Base-by-base conservation (phyloP, 2,888 invertebrate genomes). In the Cheiracanthium punctorium region DNA sequence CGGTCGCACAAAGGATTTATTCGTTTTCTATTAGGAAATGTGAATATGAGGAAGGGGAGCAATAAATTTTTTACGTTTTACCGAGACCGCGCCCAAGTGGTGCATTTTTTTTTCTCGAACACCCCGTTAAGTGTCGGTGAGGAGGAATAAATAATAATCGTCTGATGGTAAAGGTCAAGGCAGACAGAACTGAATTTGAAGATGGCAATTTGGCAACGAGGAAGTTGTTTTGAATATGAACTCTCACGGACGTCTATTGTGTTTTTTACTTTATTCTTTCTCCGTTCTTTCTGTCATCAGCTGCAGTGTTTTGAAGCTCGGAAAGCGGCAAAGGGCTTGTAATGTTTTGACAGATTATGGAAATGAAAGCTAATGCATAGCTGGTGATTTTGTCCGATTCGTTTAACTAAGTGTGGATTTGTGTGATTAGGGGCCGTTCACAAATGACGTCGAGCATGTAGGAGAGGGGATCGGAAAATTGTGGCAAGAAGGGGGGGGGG, bases 141-240 rank as follows among this genome's bases (percentile, higher is more conserved):
- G 58, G 24, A 24, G 4, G 24, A 24, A 48, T 58, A 58, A 58
- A 58, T 24, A 58, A 20, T 58, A 58, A 58, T 58, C 58, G 48
- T 58, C 5, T 58, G 24, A 58, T 58, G 12, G 24, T 58, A 58
- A 58, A 58, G 58, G 58, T 58, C 58, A 58, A 58, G 58, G 58
- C 58, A 58, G 58, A 58, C 4, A 17, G n/a, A 37, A 58, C 4
- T 1, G 58, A 58, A 24, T 58, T 58, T 24, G 24, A 58, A 24
- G 58, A 58, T 58, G 58, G 5, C 58, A 58, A 58, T 58, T 24
- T 58, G 58, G 58, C 58, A 58, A 58, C 58, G 24, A 58, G 58
- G 58, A 58, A 58, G 58, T 58, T 58, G 58, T 24, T 2, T 24
- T 58, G 48, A 24, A 58, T 58, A 58, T 58, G 20, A 58, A 24